Evolutionary conservation across 2,113 vertebrate genomes (phyloP), one percentile per base, ranked within the genome.

Genomic region (Mesoclemmys tuberculata): DNA sequence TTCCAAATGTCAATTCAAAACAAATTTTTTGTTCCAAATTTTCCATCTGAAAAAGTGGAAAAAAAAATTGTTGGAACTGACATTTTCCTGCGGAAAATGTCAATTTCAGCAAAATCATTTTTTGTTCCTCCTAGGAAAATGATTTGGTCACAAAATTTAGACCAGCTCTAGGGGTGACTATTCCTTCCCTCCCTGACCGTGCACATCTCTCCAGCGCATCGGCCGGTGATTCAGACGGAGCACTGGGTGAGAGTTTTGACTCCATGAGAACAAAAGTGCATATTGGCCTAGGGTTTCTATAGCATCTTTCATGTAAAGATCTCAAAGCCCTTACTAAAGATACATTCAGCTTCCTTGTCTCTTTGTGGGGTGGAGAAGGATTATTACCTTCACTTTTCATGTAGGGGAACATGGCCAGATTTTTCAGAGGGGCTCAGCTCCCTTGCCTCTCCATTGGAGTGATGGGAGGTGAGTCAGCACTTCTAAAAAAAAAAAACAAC

Each of bases 41-140:
- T 95, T 92, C 19, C 52, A 82, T 88, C 46, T 92, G 81, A 89
- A 88, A 96, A 95, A 92, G 46, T 80, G 68, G 80, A 64, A 64
- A 64, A 31, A 64, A 35, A 64, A 90, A 74, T 94, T 86, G 80
- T 35, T 22, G 48, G 14, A 51, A 51, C 51, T 82, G 86, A 41
- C 10, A 82, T 77, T 86, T 61, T 80, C 38, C 38, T 88, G 91
- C 56, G 82, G 85, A 89, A 88, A 80, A 48, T 71, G 94, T 93
- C 90, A 88, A 22, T 74, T 95, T 93, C 79, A 81, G 85, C 88
- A 93, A 95, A 85, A 19, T 64, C 61, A 44, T 6, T 83, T 5
- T 24, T 68, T 75, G n/a, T 94, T 96, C 90, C 31, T 87, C 10
- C 85, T 4, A 1, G 41, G 6, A 93, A 3, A 89, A 83, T 85